A percentile compares a stretch with the other conserved stretches of the same genome.
Conservation (phyloP, 1,140 invertebrate genomes). For the Trichoplusia ni region DNA sequence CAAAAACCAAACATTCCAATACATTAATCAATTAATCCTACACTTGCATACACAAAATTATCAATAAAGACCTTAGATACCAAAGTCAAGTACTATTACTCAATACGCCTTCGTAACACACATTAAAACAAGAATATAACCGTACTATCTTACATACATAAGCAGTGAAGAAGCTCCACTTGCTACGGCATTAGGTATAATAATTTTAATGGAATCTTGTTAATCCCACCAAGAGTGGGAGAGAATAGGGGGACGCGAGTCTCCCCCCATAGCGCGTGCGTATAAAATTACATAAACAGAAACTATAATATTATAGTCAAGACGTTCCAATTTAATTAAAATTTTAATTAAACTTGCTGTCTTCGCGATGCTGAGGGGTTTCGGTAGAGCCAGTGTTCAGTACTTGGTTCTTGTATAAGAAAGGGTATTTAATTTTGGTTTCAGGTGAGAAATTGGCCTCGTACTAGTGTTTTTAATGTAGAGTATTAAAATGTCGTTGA, state of each 20-base stretch:
- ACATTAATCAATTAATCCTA: no score
- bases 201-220: constrained; percentile 67
- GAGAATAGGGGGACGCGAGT: constrained; percentile 25
- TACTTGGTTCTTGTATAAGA: no score
- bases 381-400: background rate
- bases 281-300: constrained; percentile 56
- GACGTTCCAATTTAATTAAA: constrained; percentile 52
- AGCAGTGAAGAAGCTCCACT: constrained; percentile 38
- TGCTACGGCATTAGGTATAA: constrained; percentile 41
- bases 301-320: constrained; percentile 44
- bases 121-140: no score
- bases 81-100: no score
- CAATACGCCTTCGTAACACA: no score
- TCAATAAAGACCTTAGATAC: no score
- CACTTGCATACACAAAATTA: no score
- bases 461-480: no score
- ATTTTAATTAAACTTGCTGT: constrained; percentile 44
- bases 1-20: no score
- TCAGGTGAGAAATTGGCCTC: no score
- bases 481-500: no score
- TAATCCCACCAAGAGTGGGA: constrained; percentile 47
- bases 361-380: constrained; percentile 18
- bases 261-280: constrained; percentile 22
- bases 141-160: constrained; percentile 6
- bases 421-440: background rate